A percentile compares a stretch with the other conserved stretches of the same genome.
Conservation (phyloP, 2,113 vertebrate species). For the Charadrius vociferus region DNA sequence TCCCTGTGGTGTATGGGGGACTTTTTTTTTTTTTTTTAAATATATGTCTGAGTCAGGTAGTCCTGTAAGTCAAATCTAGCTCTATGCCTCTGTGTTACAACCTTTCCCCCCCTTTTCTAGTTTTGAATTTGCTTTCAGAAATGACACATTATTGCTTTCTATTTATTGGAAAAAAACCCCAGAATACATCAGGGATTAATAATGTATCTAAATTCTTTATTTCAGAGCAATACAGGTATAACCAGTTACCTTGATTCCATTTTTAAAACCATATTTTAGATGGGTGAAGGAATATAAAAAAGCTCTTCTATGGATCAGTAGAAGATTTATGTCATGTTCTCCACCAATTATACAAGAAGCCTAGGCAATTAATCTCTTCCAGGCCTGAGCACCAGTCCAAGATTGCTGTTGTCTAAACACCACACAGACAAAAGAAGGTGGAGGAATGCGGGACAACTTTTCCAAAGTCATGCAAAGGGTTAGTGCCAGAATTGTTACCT, state of each 20-base stretch:
- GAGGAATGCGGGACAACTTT: neutral
- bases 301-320: neutral
- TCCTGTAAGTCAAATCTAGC: neutral
- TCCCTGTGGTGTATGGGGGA: neutral
- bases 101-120: accelerated
- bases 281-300: neutral
- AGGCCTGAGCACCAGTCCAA: neutral
- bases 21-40: neutral
- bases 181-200: neutral
- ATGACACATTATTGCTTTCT: neutral
- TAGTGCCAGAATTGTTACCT: neutral
- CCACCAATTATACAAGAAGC: neutral
- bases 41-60: neutral
- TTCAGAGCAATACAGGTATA: neutral
- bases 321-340: neutral
- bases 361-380: neutral
- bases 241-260: neutral
- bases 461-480: neutral
- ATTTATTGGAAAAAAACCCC: neutral
- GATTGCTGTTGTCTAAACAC: neutral
- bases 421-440: neutral
- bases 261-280: neutral
- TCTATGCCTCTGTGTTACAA: neutral
- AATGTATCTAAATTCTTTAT: neutral
- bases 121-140: neutral